These are phyloP conservation scores for Dendroctonus valens DNA, from an alignment of 1,140 invertebrate genomes.

Conservation along the genomic window DNA sequence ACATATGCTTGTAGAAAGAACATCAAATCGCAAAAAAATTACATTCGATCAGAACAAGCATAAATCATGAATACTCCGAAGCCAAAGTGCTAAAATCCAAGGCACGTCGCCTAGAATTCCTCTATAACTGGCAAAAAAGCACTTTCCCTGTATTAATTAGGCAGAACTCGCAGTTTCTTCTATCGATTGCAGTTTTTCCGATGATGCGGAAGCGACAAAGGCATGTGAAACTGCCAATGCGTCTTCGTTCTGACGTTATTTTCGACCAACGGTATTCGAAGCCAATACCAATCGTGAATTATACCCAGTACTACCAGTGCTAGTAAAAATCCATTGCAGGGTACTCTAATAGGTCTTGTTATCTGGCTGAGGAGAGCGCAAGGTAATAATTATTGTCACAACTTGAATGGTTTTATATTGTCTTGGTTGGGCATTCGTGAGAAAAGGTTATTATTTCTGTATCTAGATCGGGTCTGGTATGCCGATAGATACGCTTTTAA, in stretches of 20 bases:
- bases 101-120: not conserved
- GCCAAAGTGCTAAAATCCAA: no score
- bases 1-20: no score
- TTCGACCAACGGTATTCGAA: not conserved
- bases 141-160: not conserved
- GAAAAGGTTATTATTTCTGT: no score
- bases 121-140: not conserved
- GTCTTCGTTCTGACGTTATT: not conserved
- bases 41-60: no score
- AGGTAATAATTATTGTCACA: constrained; percentile 2
- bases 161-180: not conserved
- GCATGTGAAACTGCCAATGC: no score
- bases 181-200: not conserved
- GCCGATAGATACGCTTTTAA: no score
- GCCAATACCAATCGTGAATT: not conserved
- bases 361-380: not conserved
- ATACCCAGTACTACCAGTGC: not conserved
- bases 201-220: not conserved
- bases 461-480: no score
- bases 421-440: not conserved
- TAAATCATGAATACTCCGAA: no score
- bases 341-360: constrained; percentile 3
- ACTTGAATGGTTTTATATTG: not conserved
- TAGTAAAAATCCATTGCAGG: not conserved
- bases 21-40: no score